These are phyloP conservation scores for Drosophila melanosoma DNA, from an alignment of 2,888 invertebrate species.

Conservation along the genomic window DNA sequence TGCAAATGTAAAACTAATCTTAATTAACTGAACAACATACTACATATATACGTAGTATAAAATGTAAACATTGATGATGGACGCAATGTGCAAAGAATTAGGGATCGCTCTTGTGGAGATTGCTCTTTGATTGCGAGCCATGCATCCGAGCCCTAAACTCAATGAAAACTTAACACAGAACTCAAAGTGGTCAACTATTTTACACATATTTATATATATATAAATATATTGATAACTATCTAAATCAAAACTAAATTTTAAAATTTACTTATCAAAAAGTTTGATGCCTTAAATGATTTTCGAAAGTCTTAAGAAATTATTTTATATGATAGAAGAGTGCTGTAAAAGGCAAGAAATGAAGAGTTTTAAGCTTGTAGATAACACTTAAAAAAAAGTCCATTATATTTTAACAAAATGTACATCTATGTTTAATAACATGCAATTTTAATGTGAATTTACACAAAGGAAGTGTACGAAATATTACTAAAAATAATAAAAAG, in stretches of 20 bases:
- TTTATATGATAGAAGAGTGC: constrained; percentile 30
- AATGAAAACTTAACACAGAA: constrained; percentile 47
- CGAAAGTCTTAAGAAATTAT: constrained; percentile 19
- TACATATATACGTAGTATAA: constrained; percentile 29
- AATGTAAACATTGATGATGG: constrained; percentile 44
- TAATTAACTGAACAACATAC: constrained; percentile 28
- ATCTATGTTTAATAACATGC: constrained; percentile 35
- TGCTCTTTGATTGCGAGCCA: background rate
- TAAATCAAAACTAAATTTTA: constrained; percentile 14
- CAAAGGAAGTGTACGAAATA: constrained; percentile 53
- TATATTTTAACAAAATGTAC: constrained; percentile 38
- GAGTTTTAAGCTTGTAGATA: constrained; percentile 48
- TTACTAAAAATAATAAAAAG: constrained; percentile 61
- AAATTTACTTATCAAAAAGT: constrained; percentile 47
- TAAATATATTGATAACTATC: constrained; percentile 6
- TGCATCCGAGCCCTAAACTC: constrained; percentile 35
- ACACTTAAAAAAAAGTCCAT: constrained; percentile 59
- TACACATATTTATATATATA: constrained; percentile 14
- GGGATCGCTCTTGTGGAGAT: constrained; percentile 25
- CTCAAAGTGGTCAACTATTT: constrained; percentile 67
- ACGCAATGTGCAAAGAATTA: constrained; percentile 65
- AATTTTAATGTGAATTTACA: constrained; percentile 62
- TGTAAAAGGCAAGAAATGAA: constrained; percentile 15
- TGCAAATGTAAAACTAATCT: constrained; percentile 30
- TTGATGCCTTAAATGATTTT: constrained; percentile 57